Evolutionary conservation across 2,113 vertebrate genomes (phyloP), one percentile per base, ranked within the genome.

Genomic region (Daboia siamensis): DNA sequence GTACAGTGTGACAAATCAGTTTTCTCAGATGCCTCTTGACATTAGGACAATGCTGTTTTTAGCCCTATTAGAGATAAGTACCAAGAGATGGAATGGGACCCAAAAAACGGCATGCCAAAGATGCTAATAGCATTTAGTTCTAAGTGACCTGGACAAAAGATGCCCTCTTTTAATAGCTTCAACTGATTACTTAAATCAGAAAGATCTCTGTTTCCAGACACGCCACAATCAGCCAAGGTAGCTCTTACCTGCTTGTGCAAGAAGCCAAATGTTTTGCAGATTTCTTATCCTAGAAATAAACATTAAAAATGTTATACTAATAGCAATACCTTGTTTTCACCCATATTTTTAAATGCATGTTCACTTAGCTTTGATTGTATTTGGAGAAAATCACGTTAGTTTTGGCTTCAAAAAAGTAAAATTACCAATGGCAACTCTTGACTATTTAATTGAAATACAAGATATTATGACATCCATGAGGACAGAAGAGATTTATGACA

Each of bases 191-290:
- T 90, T 91, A 85, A n/a, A 48, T 51, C 20, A 51, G 84, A 17
- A 86, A 13, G n/a, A 6, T 33, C 1, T 55, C 21, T 64, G 33
- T 84, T 69, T 64, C 57, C 54, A 51, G 21, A 7, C 13, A n/a
- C 23, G 61, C 17, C 93, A 48, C 86, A 69, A 74, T 29, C 95
- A 88, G 61, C 54, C 46, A 94, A 39, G 96, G 59, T 48, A 92
- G 39, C 33, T 95, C 97, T 95, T 97, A 98, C 97, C 98, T 98
- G 96, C 97, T 97, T 95, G 95, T 95, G 90, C 97, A 98, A 93
- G 96, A 96, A 96, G 97, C 97, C 97, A 98, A 96, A 94, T 98
- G 97, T 97, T 98, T 98, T 97, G 97, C 95, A 98, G 97, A 96
- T 97, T 96, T 98, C 97, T 98, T 98, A 97, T 97, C 96, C 98